Base-by-base conservation (phyloP, 1,140 invertebrate genomes). In the Dreissena rostriformis region DNA sequence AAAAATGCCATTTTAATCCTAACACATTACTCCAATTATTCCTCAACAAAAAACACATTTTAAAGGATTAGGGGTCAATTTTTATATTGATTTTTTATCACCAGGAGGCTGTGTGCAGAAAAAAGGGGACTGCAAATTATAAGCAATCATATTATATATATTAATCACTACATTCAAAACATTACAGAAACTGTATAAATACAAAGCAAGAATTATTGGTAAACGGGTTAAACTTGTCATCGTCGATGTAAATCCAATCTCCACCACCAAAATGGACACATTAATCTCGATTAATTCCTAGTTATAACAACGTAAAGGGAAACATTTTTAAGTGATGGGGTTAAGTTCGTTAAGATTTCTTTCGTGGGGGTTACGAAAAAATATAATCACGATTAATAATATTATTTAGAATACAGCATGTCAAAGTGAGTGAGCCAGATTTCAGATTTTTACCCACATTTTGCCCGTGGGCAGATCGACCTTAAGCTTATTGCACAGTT, bases 401-500 rank as follows among this genome's bases (percentile, higher is more conserved):
- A 61, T 51, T 65, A 86, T 78, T 86, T 73, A 66, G 76, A 67
- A 85, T 80, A 86, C 79, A 76, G 84, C 80, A 86, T 86, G 61
- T 81, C 84, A 72, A 86, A 81, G 73, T 82, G 55, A 85, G 79
- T 81, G 49, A 76, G 79, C 84, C 84, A 81, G 71, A 39, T 39
- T 29, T 63, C 19, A n/a, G 19, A 26, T 26, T 63, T 63, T 63
- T n/a, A 63, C 24, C 19, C 24, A n/a, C 61, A 63, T 26, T 63
- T 26, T 26, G 24, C 24, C 19, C 61, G 11, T 63, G 61, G 61
- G 24, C 61, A n/a, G 19, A 63, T 26, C 24, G 11, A 63, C 24
- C 24, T n/a, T 63, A 63, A 63, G 61, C 19, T 26, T 22, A 26
- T 63, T 26, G 19, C 19, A 63, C 24, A 63, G 61, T 22, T 26